phyloP scores from a whole-genome alignment of 2,113 vertebrate species.

The Pitta sordida region DNA sequence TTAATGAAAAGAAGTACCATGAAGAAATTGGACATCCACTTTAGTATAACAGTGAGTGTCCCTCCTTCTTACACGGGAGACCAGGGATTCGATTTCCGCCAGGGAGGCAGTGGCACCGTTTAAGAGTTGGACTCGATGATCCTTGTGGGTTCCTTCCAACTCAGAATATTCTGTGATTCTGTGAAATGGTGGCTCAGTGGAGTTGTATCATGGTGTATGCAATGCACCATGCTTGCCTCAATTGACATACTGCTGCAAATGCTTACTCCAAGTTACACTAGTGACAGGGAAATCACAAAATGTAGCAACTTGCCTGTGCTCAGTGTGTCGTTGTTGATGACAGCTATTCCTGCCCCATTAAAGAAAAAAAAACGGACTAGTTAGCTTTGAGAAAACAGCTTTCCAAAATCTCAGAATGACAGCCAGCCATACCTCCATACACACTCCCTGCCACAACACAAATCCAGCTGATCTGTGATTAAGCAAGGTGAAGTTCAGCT shows the following conservation, averaged over 20 bases:
- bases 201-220: background rate
- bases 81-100: too few species aligned
- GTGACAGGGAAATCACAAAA: background rate
- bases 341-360: background rate
- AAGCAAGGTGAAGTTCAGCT: background rate
- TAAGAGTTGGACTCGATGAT: too few species aligned
- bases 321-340: background rate
- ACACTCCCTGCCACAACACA: background rate
- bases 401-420: background rate
- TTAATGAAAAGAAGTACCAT: background rate
- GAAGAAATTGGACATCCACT: too few species aligned
- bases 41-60: too few species aligned
- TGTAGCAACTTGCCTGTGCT: background rate
- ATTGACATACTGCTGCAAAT: background rate
- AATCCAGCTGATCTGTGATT: background rate
- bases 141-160: too few species aligned
- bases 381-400: background rate
- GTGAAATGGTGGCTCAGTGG: too few species aligned
- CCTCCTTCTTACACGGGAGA: too few species aligned
- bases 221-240: background rate
- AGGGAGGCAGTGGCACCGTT: too few species aligned
- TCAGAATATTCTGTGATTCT: too few species aligned
- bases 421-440: background rate
- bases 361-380: background rate
- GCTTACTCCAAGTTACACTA: background rate